These are phyloP conservation scores for Ochotona princeps DNA, from an alignment of 2,113 vertebrate species.

Conservation along the genomic window DNA sequence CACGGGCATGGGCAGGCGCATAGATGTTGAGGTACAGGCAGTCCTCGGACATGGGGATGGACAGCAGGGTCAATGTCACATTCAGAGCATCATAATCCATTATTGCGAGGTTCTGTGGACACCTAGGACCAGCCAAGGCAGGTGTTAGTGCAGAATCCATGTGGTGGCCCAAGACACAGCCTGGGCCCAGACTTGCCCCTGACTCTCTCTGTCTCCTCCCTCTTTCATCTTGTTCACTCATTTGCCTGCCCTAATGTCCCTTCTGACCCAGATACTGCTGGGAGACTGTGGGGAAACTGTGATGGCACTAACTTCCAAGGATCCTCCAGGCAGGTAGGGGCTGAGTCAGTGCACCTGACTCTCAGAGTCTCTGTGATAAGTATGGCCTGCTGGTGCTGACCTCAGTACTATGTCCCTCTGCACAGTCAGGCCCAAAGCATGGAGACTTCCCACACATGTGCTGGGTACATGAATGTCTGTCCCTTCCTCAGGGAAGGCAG, in stretches of 20 bases:
- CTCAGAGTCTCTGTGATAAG: no score
- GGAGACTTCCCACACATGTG: no score
- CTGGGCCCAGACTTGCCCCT: neutral
- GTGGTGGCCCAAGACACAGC: neutral
- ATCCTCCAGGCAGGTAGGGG: neutral
- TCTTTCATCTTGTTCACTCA: neutral
- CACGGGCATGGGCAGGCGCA: slow-evolving; percentile 17
- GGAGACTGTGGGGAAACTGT: neutral
- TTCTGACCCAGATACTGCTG: neutral
- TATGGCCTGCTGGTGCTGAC: no score
- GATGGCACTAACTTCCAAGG: neutral
- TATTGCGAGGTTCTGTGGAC: neutral
- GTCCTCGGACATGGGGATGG: slow-evolving; percentile 70
- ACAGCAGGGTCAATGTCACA: neutral
- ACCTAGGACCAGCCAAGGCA: neutral
- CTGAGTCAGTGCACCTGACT: neutral
- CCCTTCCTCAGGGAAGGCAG: neutral
- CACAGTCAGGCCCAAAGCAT: no score
- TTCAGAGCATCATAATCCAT: rapidly evolving
- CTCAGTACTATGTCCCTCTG: no score
- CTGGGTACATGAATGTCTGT: no score
- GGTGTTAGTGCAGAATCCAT: neutral
- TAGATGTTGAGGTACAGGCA: slow-evolving; percentile 79
- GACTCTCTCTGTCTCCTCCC: neutral
- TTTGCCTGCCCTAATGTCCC: neutral